A percentile compares a stretch with the other conserved stretches of the same genome.
These are phyloP conservation scores for Boleophthalmus pectinirostris DNA, from an alignment of 2,113 vertebrate genomes.

Conservation along the genomic window DNA sequence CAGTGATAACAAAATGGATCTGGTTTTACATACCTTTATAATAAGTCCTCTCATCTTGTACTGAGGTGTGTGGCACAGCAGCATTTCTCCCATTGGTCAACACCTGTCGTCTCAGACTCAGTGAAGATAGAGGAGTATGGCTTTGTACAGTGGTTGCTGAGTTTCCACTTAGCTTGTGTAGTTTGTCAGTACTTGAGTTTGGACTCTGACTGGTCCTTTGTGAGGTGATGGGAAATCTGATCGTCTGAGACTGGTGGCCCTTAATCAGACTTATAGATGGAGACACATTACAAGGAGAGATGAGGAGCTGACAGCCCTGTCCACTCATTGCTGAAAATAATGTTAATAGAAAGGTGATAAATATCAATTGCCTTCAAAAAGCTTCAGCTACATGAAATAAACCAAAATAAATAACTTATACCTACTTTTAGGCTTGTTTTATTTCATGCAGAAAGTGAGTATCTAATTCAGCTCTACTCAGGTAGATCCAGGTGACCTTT, in stretches of 20 bases:
- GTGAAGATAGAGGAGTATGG: constrained; percentile 56
- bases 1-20: neutral
- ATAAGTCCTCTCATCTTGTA: constrained; percentile 32
- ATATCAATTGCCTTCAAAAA: neutral
- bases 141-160: constrained; percentile 33
- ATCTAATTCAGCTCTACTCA: neutral
- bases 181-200: constrained; percentile 18
- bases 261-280: constrained; percentile 39
- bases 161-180: constrained; percentile 14
- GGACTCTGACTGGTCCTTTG: constrained; percentile 29
- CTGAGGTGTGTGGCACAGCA: constrained; percentile 30
- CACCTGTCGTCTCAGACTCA: constrained; percentile 72
- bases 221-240: constrained; percentile 62
- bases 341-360: neutral
- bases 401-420: neutral
- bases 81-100: constrained; percentile 67
- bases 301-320: constrained; percentile 75
- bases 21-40: constrained; percentile 55
- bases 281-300: constrained; percentile 59
- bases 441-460: too few relatives aligned
- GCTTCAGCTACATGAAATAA: constrained; percentile 4
- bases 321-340: constrained; percentile 68
- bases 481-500: constrained; percentile 4
- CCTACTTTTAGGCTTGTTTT: too few relatives aligned
- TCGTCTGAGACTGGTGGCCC: constrained; percentile 67